Base-by-base conservation (phyloP, 1,140 invertebrate genomes). In the Helicoverpa armigera region DNA sequence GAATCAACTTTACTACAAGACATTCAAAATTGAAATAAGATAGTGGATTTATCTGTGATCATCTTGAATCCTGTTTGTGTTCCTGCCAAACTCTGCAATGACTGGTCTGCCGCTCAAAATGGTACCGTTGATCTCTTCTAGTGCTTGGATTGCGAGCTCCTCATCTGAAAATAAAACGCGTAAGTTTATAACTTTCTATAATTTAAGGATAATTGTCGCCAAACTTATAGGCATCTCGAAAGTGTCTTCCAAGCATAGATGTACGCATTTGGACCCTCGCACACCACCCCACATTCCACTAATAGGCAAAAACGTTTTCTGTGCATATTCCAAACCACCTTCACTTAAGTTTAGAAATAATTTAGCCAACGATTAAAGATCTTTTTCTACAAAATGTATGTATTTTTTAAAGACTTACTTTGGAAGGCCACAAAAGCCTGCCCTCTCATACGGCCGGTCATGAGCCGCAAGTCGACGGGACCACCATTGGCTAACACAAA, bases 391-490 rank as follows among this genome's bases (percentile, higher is more conserved):
- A 35, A 35, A 35, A 35, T 5, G 3, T 3, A 35, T 35, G 35
- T 35, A 65, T 70, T 48, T 16, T 35, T 4, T 56, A 7, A 18
- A 18, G 10, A 90, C 86, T 91, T 81, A 94, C 93, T 85, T 85
- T 88, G 86, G 74, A 94, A 94, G 5, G 84, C 83, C 35, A 92
- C 91, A 86, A 94, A 94, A 0, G 92, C 93, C 69, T 94, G 92
- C 23, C 93, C 93, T 9, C 89, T 81, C 92, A 94, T 92, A 0
- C 90, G 86, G 2, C 93, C 93, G 2, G 87, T 81, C 83, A 93
- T 87, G 12, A 94, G 74, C 9, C 86, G 78, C 7, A 94, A 63
- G 11, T 94, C 89, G 0, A 94, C 85, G 0, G 92, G 91, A 0
- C 91, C 90, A 5, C 92, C 91, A 75, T 94, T 94, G 50, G 92